These are phyloP conservation scores for Oligia strigilis DNA, from an alignment of 2,888 invertebrate genomes.

Conservation along the genomic window DNA sequence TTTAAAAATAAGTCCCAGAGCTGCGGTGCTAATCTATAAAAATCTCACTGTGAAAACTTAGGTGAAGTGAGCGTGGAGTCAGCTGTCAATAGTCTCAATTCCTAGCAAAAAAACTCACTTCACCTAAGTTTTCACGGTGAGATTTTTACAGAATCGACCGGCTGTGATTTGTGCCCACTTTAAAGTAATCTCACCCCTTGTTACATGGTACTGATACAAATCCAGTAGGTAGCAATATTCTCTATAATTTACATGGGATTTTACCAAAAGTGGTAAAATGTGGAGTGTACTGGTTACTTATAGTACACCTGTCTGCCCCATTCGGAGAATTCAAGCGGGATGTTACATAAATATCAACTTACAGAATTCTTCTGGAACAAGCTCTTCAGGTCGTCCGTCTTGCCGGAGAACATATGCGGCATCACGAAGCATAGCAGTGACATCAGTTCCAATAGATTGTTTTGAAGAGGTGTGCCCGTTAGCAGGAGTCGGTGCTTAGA, in stretches of 20 bases:
- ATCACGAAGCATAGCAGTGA: conserved; percentile 98
- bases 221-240: background rate
- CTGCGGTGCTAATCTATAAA: no score
- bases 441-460: conserved; percentile 98
- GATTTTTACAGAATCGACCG: no score
- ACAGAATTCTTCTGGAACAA: conserved; percentile 95
- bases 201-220: background rate
- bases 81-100: no score
- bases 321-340: no score
- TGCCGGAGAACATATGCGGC: conserved; percentile 98
- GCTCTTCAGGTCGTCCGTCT: conserved; percentile 96
- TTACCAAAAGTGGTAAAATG: background rate
- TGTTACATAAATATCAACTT: conserved; percentile 53
- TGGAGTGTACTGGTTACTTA: background rate
- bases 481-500: conserved; percentile 96
- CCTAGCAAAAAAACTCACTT: no score
- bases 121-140: no score
- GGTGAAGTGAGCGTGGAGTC: no score
- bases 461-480: conserved; percentile 99
- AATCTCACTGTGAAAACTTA: no score
- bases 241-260: background rate
- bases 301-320: background rate
- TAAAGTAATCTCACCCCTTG: background rate
- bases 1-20: background rate
- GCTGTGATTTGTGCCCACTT: background rate